Conservation (phyloP, 2,888 invertebrate genomes). For the Lasioglossum malachurum region DNA sequence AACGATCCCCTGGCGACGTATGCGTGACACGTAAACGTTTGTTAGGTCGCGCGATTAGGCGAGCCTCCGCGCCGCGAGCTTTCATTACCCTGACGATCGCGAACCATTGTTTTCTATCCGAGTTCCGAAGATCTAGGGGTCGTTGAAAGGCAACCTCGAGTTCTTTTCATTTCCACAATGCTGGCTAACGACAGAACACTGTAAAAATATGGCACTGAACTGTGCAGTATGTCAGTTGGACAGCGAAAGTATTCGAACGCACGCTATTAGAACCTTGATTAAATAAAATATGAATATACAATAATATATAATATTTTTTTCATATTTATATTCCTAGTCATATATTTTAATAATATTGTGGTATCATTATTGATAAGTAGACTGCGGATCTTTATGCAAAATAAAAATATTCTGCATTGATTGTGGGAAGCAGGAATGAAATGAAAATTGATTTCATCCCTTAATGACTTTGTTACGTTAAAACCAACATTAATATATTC, state of each 20-base stretch:
- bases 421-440: no score
- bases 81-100: constrained; percentile 56
- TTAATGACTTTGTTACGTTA: no score
- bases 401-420: no score
- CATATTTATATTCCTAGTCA: no score
- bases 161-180: neutral
- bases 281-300: neutral
- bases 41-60: constrained; percentile 71
- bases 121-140: neutral
- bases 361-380: no score
- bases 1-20: constrained; percentile 77
- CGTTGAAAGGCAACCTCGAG: neutral
- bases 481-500: no score
- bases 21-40: constrained; percentile 82
- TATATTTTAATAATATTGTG: no score
- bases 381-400: no score
- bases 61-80: constrained; percentile 49
- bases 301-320: no score
- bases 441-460: no score
- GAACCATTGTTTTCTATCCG: neutral
- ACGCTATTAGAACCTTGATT: neutral
- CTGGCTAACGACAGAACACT: neutral
- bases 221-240: no score
- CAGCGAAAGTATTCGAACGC: neutral
- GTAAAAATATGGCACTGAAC: neutral